phyloP scores from a whole-genome alignment of 1,140 invertebrate species.

The Trichonephila clavipes region DNA sequence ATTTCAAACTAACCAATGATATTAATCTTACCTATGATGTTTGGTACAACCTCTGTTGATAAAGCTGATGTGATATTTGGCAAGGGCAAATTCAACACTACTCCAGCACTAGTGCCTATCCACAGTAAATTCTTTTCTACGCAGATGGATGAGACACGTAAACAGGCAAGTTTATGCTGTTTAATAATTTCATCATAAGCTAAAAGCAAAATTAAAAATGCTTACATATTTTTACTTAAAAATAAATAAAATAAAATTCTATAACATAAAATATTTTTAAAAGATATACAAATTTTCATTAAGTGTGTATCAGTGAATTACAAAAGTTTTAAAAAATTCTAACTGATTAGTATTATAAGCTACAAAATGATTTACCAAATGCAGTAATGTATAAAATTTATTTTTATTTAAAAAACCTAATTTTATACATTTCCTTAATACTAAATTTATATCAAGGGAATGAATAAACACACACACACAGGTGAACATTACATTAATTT shows the following conservation, averaged over 20 bases:
- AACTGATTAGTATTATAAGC: too few relatives aligned
- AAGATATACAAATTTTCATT: background rate
- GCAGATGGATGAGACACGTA: slow-evolving; percentile 94
- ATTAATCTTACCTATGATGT: slow-evolving; percentile 9
- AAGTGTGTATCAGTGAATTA: background rate
- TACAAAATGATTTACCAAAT: background rate
- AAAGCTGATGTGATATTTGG: slow-evolving; percentile 84
- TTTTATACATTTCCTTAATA: too few relatives aligned
- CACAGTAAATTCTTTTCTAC: slow-evolving; percentile 93
- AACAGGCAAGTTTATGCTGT: slow-evolving; percentile 97
- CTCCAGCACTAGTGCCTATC: slow-evolving; percentile 98
- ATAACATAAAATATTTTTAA: background rate
- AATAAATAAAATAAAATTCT: background rate
- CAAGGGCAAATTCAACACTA: slow-evolving; percentile 92
- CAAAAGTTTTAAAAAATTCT: background rate
- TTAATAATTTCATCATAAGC: slow-evolving; percentile 95
- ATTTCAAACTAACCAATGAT: background rate
- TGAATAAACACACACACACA: too few relatives aligned
- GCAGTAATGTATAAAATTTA: too few relatives aligned
- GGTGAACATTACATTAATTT: too few relatives aligned
- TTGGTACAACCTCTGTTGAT: background rate
- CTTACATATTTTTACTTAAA: background rate
- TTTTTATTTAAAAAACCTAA: too few relatives aligned
- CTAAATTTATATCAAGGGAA: too few relatives aligned
- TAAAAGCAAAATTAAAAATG: background rate